These are phyloP conservation scores for Zhuqinia jingwanae DNA, from an alignment of 2,888 invertebrate species.

Conservation along the genomic window DNA sequence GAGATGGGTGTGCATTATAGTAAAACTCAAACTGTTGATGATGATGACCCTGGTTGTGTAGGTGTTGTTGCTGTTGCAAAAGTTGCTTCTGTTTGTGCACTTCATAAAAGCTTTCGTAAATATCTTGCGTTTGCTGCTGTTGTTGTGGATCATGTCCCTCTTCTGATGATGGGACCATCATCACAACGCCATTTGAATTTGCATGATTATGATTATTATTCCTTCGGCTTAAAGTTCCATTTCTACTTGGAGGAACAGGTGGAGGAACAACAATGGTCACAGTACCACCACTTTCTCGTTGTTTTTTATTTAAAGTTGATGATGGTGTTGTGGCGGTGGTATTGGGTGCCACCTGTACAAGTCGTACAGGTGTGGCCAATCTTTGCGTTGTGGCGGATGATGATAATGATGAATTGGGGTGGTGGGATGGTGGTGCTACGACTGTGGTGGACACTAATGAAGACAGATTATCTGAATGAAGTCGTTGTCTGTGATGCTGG, in stretches of 20 bases:
- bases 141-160: background rate
- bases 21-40: slow-evolving; percentile 60
- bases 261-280: background rate
- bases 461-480: slow-evolving; percentile 27
- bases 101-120: slow-evolving; percentile 52
- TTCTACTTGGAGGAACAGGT: slow-evolving; percentile 22
- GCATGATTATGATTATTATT: no score
- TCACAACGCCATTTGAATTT: background rate
- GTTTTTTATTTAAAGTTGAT: background rate
- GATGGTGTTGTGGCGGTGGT: no score
- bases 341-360: slow-evolving; percentile 25
- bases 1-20: slow-evolving; percentile 26
- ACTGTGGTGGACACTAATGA: slow-evolving; percentile 9
- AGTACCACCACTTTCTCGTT: background rate
- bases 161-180: background rate
- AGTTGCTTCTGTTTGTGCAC: slow-evolving; percentile 41
- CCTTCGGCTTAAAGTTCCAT: background rate
- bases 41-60: no score
- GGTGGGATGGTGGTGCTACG: no score
- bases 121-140: background rate
- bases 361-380: slow-evolving; percentile 19
- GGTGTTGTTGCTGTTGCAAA: slow-evolving; percentile 42
- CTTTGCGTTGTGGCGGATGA: background rate
- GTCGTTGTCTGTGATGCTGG: slow-evolving; percentile 1
- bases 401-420: background rate